Evolutionary conservation across 2,888 invertebrate species (phyloP).

Genomic region (Drosophila melanocephala): DNA sequence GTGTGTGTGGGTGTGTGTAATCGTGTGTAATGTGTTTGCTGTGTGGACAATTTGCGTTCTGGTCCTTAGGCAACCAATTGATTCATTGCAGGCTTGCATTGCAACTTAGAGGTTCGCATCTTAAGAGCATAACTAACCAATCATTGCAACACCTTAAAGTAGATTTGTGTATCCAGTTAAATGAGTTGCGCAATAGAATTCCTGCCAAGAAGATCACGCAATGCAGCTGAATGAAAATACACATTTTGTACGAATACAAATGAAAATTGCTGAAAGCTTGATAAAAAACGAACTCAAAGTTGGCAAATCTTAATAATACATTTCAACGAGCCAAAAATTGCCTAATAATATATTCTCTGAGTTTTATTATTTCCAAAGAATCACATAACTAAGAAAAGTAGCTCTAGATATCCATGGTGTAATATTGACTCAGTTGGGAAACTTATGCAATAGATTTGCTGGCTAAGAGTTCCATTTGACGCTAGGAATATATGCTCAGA

Average conservation of each 20-base stretch:
- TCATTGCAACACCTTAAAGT: slow-evolving; percentile 9
- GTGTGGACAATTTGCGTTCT: slow-evolving; percentile 36
- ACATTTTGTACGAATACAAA: no score
- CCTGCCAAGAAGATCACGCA: neutral
- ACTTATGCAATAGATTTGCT: neutral
- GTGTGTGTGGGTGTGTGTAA: slow-evolving; percentile 2
- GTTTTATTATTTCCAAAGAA: neutral
- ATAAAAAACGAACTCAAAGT: neutral
- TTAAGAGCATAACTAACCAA: slow-evolving; percentile 6
- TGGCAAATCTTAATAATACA: neutral
- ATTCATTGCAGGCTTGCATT: slow-evolving; percentile 61
- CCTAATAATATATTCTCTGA: neutral
- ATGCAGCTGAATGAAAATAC: no score
- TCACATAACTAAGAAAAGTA: neutral
- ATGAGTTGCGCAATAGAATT: neutral
- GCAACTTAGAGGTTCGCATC: slow-evolving; percentile 27
- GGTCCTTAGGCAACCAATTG: slow-evolving; percentile 56
- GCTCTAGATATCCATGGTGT: neutral
- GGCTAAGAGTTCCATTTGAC: neutral
- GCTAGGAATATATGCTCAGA: neutral
- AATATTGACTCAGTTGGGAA: neutral
- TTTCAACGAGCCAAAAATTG: fast-evolving
- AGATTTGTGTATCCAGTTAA: slow-evolving; percentile 5
- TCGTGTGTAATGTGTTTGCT: slow-evolving; percentile 13
- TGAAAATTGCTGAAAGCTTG: no score